Evolutionary conservation across 2,888 invertebrate species (phyloP).

Genomic region (Hyppa rectilinea): DNA sequence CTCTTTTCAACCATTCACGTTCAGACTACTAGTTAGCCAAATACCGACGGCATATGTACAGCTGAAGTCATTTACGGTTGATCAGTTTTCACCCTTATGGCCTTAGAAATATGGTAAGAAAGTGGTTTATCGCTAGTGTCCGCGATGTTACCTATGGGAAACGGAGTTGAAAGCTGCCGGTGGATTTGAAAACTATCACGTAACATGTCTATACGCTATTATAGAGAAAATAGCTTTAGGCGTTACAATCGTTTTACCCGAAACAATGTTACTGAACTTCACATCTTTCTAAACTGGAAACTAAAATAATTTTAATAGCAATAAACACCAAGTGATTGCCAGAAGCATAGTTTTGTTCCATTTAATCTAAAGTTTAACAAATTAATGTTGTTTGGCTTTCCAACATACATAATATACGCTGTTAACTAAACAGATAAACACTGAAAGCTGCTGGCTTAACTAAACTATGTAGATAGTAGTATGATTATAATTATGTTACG

Average conservation of each 20-base stretch:
- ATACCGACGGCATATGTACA: no score
- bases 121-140: no score
- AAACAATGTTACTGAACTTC: not conserved
- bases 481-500: conserved; percentile 14
- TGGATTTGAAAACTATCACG: not conserved
- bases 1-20: not conserved
- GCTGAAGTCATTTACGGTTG: no score
- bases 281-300: not conserved
- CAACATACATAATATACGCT: conserved; percentile 23
- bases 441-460: conserved; percentile 23
- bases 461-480: not conserved
- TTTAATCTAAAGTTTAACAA: conserved; percentile 33
- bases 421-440: conserved; percentile 37
- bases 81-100: no score
- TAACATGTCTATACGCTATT: not conserved
- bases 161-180: not conserved
- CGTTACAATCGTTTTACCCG: not conserved
- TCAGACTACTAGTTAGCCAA: not conserved
- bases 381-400: conserved; percentile 27
- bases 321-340: conserved; percentile 17
- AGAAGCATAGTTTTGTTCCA: conserved; percentile 40
- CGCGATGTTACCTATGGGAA: no score
- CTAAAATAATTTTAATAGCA: conserved; percentile 34
- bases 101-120: no score
- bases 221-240: not conserved